A percentile compares a stretch with the other conserved stretches of the same genome.
phyloP scores from a whole-genome alignment of 2,113 vertebrate genomes.

The Pristiophorus japonicus region DNA sequence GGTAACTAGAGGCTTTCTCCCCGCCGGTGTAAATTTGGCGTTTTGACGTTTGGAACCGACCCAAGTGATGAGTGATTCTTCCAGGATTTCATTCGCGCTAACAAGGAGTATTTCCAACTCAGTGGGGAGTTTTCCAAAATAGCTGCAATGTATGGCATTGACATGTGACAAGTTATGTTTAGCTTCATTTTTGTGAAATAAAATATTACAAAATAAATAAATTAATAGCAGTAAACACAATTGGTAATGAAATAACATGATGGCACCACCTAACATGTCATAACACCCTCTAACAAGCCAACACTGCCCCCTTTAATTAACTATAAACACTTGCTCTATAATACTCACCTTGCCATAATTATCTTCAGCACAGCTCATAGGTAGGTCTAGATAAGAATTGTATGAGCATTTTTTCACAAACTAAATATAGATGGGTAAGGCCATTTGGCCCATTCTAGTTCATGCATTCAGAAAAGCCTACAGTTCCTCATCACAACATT shows the following conservation, averaged over 20 bases:
- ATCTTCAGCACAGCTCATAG: neutral
- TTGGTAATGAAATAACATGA: neutral
- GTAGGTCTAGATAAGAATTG: neutral
- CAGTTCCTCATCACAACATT: neutral
- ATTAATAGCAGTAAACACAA: neutral
- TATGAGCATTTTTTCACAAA: neutral
- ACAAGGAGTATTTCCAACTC: neutral
- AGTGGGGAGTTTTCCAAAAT: neutral
- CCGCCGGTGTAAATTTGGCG: no score
- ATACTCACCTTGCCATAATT: neutral
- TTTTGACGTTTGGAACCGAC: no score
- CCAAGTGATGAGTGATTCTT: no score
- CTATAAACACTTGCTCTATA: neutral
- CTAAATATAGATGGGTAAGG: neutral
- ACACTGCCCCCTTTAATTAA: neutral
- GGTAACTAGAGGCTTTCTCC: no score
- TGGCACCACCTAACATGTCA: neutral
- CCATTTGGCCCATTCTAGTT: neutral
- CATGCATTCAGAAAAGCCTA: neutral
- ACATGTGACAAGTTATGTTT: neutral
- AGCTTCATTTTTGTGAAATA: neutral
- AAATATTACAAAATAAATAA: constrained; percentile 22
- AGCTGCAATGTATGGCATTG: constrained; percentile 25
- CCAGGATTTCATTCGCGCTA: no score
- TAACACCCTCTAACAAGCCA: neutral